Conservation (phyloP, 2,888 invertebrate species). For the Oligia strigilis region DNA sequence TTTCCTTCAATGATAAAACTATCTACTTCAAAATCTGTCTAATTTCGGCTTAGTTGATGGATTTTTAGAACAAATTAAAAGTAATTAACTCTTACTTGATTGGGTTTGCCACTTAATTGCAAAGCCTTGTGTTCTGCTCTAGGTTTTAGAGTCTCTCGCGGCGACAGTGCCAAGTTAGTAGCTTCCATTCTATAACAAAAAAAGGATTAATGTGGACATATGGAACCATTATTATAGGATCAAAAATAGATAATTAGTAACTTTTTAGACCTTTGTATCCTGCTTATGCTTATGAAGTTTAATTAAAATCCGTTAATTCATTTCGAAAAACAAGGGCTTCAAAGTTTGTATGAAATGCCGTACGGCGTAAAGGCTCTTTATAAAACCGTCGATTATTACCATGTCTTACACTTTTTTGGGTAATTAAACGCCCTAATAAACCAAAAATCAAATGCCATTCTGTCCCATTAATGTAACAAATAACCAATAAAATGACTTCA, state of each 20-base stretch:
- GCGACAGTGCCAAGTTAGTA: conserved; percentile 86
- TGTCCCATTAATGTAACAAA: conserved; percentile 62
- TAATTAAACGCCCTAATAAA: conserved; percentile 52
- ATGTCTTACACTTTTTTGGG: conserved; percentile 14
- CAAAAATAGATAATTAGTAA: neutral
- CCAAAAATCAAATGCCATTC: conserved; percentile 56
- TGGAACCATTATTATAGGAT: neutral
- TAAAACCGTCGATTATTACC: conserved; percentile 1
- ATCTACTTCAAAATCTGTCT: neutral
- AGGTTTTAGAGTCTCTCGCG: conserved; percentile 84
- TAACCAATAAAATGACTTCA: conserved; percentile 75
- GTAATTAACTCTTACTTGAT: conserved; percentile 84
- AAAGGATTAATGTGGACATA: neutral
- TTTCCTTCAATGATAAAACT: neutral
- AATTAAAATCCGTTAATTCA: too few relatives aligned
- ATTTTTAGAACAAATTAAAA: neutral
- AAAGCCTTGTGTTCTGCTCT: conserved; percentile 85
- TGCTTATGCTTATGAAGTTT: too few relatives aligned
- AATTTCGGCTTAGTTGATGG: neutral
- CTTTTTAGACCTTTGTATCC: too few relatives aligned
- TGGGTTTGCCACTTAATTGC: conserved; percentile 89
- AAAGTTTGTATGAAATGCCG: too few relatives aligned
- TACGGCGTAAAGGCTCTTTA: neutral
- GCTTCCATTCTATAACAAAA: conserved; percentile 88
- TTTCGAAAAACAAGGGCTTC: too few relatives aligned